Evolutionary conservation across 1,140 invertebrate genomes (phyloP), one percentile per base, ranked within the genome.

Genomic region (Meloidogyne chitwoodi): DNA sequence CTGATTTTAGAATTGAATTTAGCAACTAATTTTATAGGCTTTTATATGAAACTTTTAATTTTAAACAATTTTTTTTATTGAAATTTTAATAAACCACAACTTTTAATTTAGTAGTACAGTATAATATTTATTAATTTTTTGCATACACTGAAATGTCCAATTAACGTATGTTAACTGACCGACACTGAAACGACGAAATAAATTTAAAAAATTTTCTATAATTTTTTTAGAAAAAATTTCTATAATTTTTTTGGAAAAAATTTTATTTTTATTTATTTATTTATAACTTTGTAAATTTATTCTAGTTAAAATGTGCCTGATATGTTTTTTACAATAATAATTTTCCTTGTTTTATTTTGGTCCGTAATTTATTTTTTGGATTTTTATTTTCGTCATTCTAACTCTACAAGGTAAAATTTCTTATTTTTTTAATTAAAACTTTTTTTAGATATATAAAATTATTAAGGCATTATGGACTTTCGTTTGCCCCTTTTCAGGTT

Each of bases 331-430:
- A 78, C 77, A 22, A 65, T 68, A 34, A 27, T 78, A n/a, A 78
- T 79, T 80, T 16, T 78, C 3, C 29, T 78, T 22, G 56, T 78
- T 44, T 70, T 80, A 29, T 80, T 78, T 16, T 78, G 77, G 77
- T 76, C 63, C 24, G 19, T 44, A 11, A 44, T 78, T 16, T 79
- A 80, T 69, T 66, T 78, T 62, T 19, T 64, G 56, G 31, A 76
- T 65, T 61, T 77, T 70, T 26, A 79, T 69, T 73, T 69, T 38
- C 27, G 82, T 22, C 12, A 77, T 38, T 56, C 77, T 31, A 74
- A 81, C 48, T 66, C 68, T 31, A 61, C 63, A 27, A 70, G 79
- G 71, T 68, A 56, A 73, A 73, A 24, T 68, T 68, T 38, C 19
- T 0, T 0, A 4, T 2, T 68, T 24, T 68, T 26, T 29, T 14